These are phyloP conservation scores for Psephotus haematonotus DNA, from an alignment of 2,113 vertebrate species.

Conservation along the genomic window DNA sequence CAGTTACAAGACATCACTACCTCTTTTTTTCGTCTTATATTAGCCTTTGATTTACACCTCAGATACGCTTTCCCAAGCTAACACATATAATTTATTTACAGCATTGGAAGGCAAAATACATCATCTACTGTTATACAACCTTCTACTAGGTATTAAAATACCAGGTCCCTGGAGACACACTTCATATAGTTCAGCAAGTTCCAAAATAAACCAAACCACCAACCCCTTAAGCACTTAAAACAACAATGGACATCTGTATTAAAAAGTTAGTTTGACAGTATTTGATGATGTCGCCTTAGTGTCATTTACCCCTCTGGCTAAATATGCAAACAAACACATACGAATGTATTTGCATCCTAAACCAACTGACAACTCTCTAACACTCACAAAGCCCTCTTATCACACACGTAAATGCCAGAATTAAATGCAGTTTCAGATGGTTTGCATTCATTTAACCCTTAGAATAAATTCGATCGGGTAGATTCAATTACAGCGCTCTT, in stretches of 20 bases:
- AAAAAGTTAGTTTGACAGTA: slow-evolving; percentile 70
- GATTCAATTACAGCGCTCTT: not conserved
- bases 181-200: slow-evolving; percentile 76
- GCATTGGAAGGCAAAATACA: slow-evolving; percentile 78
- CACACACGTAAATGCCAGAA: not conserved
- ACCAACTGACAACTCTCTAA: not conserved
- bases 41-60: slow-evolving; percentile 73
- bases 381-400: not conserved
- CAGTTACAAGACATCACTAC: not conserved
- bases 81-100: slow-evolving; percentile 82
- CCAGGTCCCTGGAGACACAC: slow-evolving; percentile 77
- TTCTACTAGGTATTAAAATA: slow-evolving; percentile 81
- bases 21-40: slow-evolving; percentile 30
- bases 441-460: slow-evolving; percentile 1
- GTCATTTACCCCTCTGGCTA: slow-evolving; percentile 55
- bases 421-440: not conserved
- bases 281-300: slow-evolving; percentile 72
- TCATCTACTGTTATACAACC: slow-evolving; percentile 79
- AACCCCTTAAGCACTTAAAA: slow-evolving; percentile 75
- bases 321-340: not conserved
- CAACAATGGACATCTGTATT: slow-evolving; percentile 78
- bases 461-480: not conserved
- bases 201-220: slow-evolving; percentile 81
- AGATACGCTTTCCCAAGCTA: slow-evolving; percentile 60
- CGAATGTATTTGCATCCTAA: slow-evolving; percentile 13